Evolutionary conservation across 2,888 invertebrate species (phyloP).

Genomic region (Eucriotettix oculatus): DNA sequence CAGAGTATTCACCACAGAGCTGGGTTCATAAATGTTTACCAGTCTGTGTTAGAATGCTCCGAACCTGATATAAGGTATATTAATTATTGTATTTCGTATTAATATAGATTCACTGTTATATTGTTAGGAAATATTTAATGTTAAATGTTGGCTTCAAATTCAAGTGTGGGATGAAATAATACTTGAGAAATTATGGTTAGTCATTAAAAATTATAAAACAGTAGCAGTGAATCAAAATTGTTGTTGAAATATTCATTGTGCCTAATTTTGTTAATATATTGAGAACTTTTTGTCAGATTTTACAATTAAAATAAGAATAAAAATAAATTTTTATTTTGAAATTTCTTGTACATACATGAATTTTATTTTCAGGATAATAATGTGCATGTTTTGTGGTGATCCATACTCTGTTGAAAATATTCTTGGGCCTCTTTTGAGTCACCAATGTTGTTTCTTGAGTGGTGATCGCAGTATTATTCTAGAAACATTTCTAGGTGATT

Average conservation of each 20-base stretch:
- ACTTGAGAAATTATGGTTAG: too few relatives aligned
- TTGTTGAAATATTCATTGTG: too few relatives aligned
- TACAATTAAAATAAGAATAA: neutral
- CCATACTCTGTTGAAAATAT: constrained; percentile 82
- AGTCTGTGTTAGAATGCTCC: constrained; percentile 59
- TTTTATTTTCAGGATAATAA: constrained; percentile 50
- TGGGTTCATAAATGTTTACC: constrained; percentile 52
- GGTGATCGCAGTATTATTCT: constrained; percentile 77
- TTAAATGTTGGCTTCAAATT: too few relatives aligned
- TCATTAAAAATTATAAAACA: too few relatives aligned
- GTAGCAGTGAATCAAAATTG: too few relatives aligned
- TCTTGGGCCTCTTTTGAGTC: constrained; percentile 68
- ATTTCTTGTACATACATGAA: constrained; percentile 10
- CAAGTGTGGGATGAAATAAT: too few relatives aligned
- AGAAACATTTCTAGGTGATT: constrained; percentile 82
- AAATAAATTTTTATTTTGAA: constrained; percentile 16
- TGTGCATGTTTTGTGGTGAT: constrained; percentile 95
- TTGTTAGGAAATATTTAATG: too few relatives aligned
- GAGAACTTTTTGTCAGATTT: too few relatives aligned
- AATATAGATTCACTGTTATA: too few relatives aligned
- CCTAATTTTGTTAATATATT: neutral
- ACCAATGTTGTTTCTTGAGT: constrained; percentile 72
- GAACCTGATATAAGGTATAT: constrained; percentile 65
- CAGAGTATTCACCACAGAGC: constrained; percentile 63
- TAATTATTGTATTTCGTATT: too few relatives aligned